Percentiles rank a stretch among this genome's conserved stretches.
phyloP scores from a whole-genome alignment of 2,113 vertebrate genomes.

The Lagopus muta region DNA sequence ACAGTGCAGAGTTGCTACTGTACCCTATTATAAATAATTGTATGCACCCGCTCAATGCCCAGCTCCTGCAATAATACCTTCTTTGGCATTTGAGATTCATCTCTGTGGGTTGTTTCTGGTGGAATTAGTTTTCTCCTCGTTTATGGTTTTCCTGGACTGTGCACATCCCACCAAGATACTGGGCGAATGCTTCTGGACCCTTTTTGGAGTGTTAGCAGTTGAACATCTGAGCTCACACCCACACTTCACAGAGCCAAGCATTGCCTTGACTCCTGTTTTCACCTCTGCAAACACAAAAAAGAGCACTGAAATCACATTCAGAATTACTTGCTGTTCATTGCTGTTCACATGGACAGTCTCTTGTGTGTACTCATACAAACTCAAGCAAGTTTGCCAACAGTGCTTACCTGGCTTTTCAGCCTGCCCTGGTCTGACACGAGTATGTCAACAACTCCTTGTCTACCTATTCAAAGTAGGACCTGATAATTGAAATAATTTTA shows the following conservation, averaged over 20 bases:
- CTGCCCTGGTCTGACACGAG: not conserved
- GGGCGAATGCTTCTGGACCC: not conserved
- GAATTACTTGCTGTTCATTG: not conserved
- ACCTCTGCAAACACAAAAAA: not conserved
- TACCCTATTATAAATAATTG: not conserved
- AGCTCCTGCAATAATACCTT: not conserved
- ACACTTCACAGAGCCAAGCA: accelerated
- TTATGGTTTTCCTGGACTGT: not conserved
- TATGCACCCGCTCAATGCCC: not conserved
- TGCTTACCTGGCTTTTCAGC: not conserved
- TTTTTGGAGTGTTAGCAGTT: too few species aligned
- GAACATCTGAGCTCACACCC: not conserved
- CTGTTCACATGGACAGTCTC: accelerated
- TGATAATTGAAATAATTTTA: not conserved
- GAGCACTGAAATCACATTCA: not conserved
- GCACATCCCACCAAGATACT: not conserved
- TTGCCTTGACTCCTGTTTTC: not conserved
- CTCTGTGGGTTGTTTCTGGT: accelerated
- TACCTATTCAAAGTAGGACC: not conserved
- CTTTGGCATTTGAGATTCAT: not conserved
- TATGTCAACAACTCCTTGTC: not conserved
- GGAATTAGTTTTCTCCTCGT: not conserved
- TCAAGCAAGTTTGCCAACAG: not conserved
- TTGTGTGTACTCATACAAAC: not conserved
- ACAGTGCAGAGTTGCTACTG: not conserved